These are phyloP conservation scores for Sebastolobus alascanus DNA, from an alignment of 2,797 vertebrate genomes.

Conservation along the genomic window DNA sequence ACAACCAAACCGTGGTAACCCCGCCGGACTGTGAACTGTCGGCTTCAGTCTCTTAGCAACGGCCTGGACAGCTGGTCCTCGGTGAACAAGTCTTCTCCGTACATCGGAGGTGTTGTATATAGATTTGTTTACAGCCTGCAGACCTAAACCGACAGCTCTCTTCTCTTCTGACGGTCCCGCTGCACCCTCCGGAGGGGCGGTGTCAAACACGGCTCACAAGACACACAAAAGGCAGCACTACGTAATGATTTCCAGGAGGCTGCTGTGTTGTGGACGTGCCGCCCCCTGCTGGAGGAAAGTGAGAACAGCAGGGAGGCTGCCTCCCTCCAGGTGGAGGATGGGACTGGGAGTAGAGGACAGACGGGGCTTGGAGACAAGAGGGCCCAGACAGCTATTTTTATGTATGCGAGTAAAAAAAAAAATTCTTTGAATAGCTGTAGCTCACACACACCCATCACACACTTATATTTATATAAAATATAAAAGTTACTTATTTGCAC, in stretches of 20 bases:
- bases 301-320: constrained; percentile 30
- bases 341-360: background rate
- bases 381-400: background rate
- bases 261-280: constrained; percentile 4
- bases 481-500: too few species aligned
- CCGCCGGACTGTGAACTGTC: constrained; percentile 2
- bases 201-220: constrained; percentile 73
- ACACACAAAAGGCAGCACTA: constrained; percentile 82
- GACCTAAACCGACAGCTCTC: constrained; percentile 24
- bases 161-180: constrained; percentile 33
- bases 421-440: too few species aligned
- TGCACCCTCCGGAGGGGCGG: constrained; percentile 80
- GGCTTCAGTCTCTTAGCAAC: constrained; percentile 18
- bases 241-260: constrained; percentile 75
- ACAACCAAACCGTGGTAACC: constrained; percentile 13
- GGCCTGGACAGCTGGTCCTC: background rate
- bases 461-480: too few species aligned
- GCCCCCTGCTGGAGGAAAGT: constrained; percentile 57
- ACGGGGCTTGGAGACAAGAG: background rate
- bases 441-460: too few species aligned
- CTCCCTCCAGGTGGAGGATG: background rate
- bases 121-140: constrained; percentile 80
- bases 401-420: too few species aligned
- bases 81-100: background rate
- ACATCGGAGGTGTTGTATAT: constrained; percentile 32